Base-by-base conservation (phyloP, 2,888 invertebrate genomes). In the Hesperia comma region DNA sequence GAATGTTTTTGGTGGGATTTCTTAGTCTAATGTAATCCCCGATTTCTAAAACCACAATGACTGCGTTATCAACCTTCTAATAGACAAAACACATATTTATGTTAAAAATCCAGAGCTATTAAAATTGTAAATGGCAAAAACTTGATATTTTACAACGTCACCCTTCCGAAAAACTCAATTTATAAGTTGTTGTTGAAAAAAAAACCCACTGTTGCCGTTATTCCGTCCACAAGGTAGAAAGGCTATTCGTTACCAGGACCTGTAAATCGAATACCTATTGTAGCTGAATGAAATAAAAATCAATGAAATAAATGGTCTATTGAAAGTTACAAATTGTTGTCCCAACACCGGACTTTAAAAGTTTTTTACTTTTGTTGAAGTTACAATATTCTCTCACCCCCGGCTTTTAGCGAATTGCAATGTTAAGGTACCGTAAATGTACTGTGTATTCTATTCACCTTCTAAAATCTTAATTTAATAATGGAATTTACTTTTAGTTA, bases 261-360 rank as follows among this genome's bases (percentile, higher is more conserved):
- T 17, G 46, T 46, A 17, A 46, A 46, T 17, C 46, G 46, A 17
- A 10, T 49, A 49, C 19, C 8, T 37, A 37, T 26, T 43, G n/a
- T 43, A 15, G 51, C 12, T 32, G 6, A n/a, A 26, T 53, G 32
- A 14, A 53, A 53, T 53, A 32, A 53, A 56, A 37, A 63, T 63
- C 63, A 63, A 56, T 49, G 21, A 49, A 49, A 63, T 26, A 56
- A 63, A 63, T 63, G 46, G 46, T 56, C 56, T 21, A 46, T 49
- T 56, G 19, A 40, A 49, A 56, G 63, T 56, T 63, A 63, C 56
- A 63, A 63, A 63, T 63, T 56, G 63, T 63, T 49, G 55, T 56
- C 37, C 17, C 56, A 10, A 63, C 49, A 49, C 33, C 12, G 55
- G 46, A 56, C 46, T 43, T 49, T 32, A 56, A 56, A 63, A 19